A percentile compares a stretch with the other conserved stretches of the same genome.
Conservation (phyloP, 1,140 invertebrate species). For the Stegodyphus dumicola region DNA sequence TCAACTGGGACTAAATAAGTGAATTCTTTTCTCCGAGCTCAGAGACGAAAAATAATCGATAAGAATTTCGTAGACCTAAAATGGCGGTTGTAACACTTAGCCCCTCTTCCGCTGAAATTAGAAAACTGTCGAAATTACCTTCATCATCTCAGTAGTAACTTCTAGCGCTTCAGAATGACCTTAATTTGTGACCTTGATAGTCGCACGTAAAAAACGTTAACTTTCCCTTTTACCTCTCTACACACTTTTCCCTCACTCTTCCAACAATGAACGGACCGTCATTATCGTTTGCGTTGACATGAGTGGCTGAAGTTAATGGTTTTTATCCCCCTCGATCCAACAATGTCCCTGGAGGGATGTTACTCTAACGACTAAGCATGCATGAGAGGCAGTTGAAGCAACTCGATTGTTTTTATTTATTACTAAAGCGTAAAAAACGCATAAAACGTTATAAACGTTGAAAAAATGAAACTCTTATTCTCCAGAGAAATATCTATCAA, state of each 20-base stretch:
- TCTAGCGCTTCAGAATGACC: slow-evolving; percentile 42
- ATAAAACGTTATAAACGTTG: background rate
- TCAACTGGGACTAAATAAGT: too few relatives aligned
- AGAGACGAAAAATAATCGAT: slow-evolving; percentile 8
- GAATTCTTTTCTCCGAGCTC: background rate
- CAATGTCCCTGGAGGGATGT: slow-evolving; percentile 33
- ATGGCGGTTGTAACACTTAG: slow-evolving; percentile 9
- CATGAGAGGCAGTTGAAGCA: background rate
- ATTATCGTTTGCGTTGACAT: slow-evolving; percentile 56
- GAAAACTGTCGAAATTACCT: slow-evolving; percentile 36
- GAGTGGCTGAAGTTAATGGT: slow-evolving; percentile 59
- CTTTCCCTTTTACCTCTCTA: slow-evolving; percentile 9
- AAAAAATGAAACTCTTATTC: too few relatives aligned
- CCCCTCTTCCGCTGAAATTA: slow-evolving; percentile 14
- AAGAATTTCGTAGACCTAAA: background rate
- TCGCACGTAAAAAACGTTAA: slow-evolving; percentile 57
- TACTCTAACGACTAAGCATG: slow-evolving; percentile 2
- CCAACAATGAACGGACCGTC: slow-evolving; percentile 55
- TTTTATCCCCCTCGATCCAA: slow-evolving; percentile 21
- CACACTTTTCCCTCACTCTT: slow-evolving; percentile 15
- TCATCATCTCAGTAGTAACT: slow-evolving; percentile 21
- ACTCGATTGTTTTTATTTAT: slow-evolving; percentile 41
- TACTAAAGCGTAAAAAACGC: slow-evolving; percentile 4
- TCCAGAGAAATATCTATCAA: too few relatives aligned
- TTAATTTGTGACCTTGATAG: slow-evolving; percentile 61